phyloP scores from a whole-genome alignment of 2,888 invertebrate genomes.

The Pinctada fucata region DNA sequence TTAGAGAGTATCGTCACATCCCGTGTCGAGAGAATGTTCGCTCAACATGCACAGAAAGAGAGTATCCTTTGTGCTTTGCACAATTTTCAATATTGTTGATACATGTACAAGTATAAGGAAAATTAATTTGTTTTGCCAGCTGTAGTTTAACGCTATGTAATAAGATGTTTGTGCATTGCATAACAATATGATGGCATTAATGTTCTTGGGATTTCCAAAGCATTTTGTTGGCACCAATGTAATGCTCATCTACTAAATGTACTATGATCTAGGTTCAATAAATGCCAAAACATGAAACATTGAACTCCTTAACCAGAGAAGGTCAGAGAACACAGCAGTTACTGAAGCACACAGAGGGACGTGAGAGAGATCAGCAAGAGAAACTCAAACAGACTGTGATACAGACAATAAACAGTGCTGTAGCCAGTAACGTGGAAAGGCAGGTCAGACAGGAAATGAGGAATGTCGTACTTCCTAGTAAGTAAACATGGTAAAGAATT shows the following conservation, averaged over 20 bases:
- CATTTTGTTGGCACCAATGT: no score
- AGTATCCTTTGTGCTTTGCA: constrained; percentile 68
- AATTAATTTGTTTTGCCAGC: no score
- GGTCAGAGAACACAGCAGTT: constrained; percentile 68
- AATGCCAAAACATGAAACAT: no score
- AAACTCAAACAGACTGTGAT: constrained; percentile 79
- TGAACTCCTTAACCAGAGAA: constrained; percentile 52
- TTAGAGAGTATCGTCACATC: constrained; percentile 68
- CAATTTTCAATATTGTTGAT: not conserved
- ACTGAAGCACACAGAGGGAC: constrained; percentile 59
- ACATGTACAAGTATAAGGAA: not conserved
- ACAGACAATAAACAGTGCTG: constrained; percentile 79
- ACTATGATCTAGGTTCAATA: no score
- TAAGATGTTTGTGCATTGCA: no score
- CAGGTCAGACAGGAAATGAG: constrained; percentile 81
- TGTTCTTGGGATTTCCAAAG: no score
- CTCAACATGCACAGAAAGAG: constrained; percentile 68
- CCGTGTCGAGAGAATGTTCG: constrained; percentile 68
- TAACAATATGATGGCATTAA: no score
- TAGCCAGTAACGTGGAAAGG: constrained; percentile 80
- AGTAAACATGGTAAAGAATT: constrained; percentile 45
- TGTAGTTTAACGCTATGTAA: no score
- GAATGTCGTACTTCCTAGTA: constrained; percentile 77
- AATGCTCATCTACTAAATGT: no score
- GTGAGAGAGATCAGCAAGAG: constrained; percentile 69